phyloP scores from a whole-genome alignment of 2,888 invertebrate genomes.

The Tipula unca region DNA sequence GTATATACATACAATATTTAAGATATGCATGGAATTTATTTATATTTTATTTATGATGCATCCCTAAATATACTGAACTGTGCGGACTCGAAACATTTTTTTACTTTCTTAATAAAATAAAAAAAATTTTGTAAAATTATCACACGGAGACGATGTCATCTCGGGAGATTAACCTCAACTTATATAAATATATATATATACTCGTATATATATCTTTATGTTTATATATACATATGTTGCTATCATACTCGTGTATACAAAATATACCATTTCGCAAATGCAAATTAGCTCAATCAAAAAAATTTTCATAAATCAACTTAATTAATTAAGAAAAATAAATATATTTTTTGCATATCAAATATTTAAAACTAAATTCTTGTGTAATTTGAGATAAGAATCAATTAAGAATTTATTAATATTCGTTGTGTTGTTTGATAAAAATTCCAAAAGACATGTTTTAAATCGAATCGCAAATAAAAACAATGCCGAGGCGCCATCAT shows the following conservation, averaged over 20 bases:
- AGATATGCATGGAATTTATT: neutral
- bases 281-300: neutral
- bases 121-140: neutral
- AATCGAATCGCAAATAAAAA: too few relatives aligned
- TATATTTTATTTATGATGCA: neutral
- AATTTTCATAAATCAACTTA: neutral
- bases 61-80: neutral
- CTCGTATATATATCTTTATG: too few relatives aligned
- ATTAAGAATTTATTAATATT: constrained; percentile 8
- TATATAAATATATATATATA: too few relatives aligned
- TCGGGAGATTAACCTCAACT: neutral
- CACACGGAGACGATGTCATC: neutral
- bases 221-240: neutral
- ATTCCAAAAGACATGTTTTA: neutral
- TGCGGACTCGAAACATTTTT: neutral
- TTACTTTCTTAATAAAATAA: neutral
- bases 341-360: neutral
- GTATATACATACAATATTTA: neutral
- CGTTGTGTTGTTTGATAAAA: neutral
- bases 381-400: neutral
- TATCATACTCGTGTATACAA: neutral
- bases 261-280: neutral
- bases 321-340: neutral
- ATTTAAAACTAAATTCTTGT: neutral
- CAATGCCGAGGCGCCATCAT: neutral